Evolutionary conservation across 1,140 invertebrate genomes (phyloP).

Genomic region (Drosophila burlai): DNA sequence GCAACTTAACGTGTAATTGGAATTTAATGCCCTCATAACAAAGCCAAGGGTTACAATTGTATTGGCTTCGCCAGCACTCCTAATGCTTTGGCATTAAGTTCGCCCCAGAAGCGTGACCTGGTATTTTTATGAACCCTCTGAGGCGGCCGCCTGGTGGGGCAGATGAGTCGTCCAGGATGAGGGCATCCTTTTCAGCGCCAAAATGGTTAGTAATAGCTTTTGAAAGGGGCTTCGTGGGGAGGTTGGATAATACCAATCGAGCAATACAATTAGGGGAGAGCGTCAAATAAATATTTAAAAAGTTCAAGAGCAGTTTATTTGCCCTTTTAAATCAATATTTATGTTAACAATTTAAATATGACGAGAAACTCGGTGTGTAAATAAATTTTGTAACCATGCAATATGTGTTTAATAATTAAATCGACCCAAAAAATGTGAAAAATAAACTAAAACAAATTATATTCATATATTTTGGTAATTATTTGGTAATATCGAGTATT

Average conservation of each 20-base stretch:
- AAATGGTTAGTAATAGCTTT: conserved; percentile 15
- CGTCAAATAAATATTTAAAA: neutral
- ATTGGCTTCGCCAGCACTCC: conserved; percentile 18
- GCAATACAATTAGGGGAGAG: neutral
- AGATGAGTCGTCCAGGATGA: conserved; percentile 11
- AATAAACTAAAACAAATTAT: too few relatives aligned
- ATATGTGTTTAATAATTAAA: too few relatives aligned
- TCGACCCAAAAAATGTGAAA: too few relatives aligned
- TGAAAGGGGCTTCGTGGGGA: neutral
- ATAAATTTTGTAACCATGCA: too few relatives aligned
- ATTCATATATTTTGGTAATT: too few relatives aligned
- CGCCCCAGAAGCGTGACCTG: conserved; percentile 46
- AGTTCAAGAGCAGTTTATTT: neutral
- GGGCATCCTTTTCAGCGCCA: neutral
- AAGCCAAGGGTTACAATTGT: conserved; percentile 69
- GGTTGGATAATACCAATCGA: too few relatives aligned
- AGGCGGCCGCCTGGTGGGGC: conserved; percentile 4
- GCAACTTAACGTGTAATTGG: conserved; percentile 73
- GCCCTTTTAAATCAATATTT: neutral
- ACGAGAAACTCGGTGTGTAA: neutral
- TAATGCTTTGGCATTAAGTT: conserved; percentile 44
- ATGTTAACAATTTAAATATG: neutral
- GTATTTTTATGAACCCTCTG: conserved; percentile 39
- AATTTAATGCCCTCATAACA: conserved; percentile 70
- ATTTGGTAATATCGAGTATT: too few relatives aligned